Conservation (phyloP, 64 coral and sea anemone species). For the Hydrozoanthus tunicans region DNA sequence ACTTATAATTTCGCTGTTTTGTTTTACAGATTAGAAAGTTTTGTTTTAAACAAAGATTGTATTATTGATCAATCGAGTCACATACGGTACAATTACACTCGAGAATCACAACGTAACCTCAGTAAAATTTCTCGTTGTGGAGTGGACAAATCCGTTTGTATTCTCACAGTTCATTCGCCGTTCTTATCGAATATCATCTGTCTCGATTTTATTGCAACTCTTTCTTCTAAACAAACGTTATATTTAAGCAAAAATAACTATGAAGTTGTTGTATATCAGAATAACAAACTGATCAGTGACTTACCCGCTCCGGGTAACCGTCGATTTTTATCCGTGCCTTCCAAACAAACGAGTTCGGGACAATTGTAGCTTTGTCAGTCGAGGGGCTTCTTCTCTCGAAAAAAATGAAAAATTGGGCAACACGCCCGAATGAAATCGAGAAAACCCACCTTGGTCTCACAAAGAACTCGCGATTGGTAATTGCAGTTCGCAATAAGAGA, state of each 20-base stretch:
- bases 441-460: not conserved
- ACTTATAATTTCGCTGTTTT: not conserved
- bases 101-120: not conserved
- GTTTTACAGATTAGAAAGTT: not conserved
- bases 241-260: conserved; percentile 6
- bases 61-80: not conserved
- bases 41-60: not conserved
- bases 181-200: conserved; percentile 1
- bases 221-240: not conserved
- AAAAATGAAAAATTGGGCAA: not conserved
- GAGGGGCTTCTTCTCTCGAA: not conserved
- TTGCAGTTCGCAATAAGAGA: conserved; percentile 9
- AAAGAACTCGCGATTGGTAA: not conserved
- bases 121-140: not conserved
- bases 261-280: not conserved
- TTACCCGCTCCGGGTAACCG: not conserved
- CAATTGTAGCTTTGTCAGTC: not conserved
- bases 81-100: not conserved
- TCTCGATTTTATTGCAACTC: not conserved
- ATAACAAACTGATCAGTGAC: not conserved
- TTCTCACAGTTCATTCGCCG: not conserved
- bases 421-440: not conserved
- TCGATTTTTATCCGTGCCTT: not conserved
- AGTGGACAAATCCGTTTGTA: not conserved
- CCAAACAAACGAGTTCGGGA: not conserved